A percentile compares a stretch with the other conserved stretches of the same genome.
phyloP scores from a whole-genome alignment of 2,797 vertebrate species.

The Karalla daura region DNA sequence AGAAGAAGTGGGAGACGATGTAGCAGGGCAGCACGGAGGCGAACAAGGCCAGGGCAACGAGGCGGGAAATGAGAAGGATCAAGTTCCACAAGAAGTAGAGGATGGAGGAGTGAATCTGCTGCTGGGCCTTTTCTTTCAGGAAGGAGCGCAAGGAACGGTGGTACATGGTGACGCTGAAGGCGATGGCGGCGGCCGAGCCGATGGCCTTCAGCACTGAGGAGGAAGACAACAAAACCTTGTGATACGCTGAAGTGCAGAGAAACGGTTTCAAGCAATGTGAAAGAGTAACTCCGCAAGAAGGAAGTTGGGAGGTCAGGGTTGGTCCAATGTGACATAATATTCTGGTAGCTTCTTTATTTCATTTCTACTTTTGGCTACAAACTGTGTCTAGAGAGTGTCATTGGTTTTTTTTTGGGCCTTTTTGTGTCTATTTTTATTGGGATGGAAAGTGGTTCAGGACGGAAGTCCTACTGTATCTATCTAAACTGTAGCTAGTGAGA shows the following conservation, averaged over 20 bases:
- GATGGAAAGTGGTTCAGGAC: no score
- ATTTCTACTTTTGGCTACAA: not conserved
- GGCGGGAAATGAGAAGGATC: constrained; percentile 84
- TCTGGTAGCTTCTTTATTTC: not conserved
- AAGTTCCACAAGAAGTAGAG: constrained; percentile 91
- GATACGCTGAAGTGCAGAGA: no score
- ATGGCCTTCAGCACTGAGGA: constrained; percentile 86
- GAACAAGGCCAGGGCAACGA: constrained; percentile 85
- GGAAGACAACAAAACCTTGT: no score
- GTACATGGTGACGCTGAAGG: constrained; percentile 86
- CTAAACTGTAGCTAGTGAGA: no score
- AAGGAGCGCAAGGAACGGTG: constrained; percentile 88
- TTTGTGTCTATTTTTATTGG: no score
- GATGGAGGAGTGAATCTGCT: constrained; percentile 62
- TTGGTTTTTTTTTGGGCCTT: no score
- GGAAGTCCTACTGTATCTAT: no score
- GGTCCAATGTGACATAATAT: not conserved
- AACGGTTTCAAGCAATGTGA: not conserved
- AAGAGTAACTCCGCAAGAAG: not conserved
- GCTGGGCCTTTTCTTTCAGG: constrained; percentile 72
- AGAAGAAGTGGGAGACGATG: constrained; percentile 83
- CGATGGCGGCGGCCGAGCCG: constrained; percentile 79
- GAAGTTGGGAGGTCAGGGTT: not conserved
- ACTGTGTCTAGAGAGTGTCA: not conserved
- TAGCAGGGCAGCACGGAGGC: constrained; percentile 81